phyloP scores from a whole-genome alignment of 2,888 invertebrate species.

The Cephus pulcher region DNA sequence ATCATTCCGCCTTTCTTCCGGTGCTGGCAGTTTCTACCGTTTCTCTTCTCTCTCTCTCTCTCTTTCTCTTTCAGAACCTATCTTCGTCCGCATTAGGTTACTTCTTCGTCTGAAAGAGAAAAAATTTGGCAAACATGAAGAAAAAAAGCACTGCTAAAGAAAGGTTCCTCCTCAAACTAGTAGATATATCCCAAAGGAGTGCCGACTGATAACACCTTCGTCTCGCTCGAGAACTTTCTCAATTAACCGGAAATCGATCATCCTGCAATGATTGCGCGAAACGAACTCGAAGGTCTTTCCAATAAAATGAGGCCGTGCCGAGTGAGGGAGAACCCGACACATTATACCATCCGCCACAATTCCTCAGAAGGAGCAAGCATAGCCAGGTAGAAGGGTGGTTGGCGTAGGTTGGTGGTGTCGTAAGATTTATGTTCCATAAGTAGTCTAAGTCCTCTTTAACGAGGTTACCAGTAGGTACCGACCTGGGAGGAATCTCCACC shows the following conservation, averaged over 20 bases:
- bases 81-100: not conserved
- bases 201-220: not conserved
- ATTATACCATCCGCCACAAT: not conserved
- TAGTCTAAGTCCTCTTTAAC: not conserved
- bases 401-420: not conserved
- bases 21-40: not conserved
- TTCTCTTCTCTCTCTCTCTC: conserved; percentile 3
- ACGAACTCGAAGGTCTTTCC: not conserved
- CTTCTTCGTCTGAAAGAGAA: not conserved
- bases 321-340: not conserved
- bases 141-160: not conserved
- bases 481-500: conserved; percentile 55
- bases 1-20: not conserved
- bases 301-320: not conserved
- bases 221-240: not conserved
- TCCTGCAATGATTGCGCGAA: not conserved
- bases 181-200: not conserved
- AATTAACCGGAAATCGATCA: not conserved
- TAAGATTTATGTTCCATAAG: not conserved
- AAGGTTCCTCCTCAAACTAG: not conserved
- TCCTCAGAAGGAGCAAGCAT: not conserved
- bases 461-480: conserved; percentile 20
- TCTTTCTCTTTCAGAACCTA: not conserved
- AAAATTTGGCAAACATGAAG: not conserved
- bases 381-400: not conserved